phyloP scores from a whole-genome alignment of 1,140 invertebrate species.

The Psilanteris sp. region DNA sequence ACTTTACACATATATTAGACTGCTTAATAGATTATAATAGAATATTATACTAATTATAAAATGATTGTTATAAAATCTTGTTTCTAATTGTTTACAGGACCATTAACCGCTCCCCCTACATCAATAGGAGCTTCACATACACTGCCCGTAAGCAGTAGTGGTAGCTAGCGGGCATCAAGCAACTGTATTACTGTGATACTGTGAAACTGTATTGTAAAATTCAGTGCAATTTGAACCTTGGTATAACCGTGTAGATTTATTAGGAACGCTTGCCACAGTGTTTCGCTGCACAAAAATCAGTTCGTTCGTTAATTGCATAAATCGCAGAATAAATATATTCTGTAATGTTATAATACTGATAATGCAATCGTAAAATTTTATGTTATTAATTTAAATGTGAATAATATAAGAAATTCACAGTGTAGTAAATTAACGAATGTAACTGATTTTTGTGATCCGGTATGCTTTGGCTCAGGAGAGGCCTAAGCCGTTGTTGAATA shows the following conservation, averaged over 20 bases:
- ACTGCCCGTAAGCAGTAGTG: constrained; percentile 79
- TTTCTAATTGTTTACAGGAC: constrained; percentile 65
- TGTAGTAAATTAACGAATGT: constrained; percentile 5
- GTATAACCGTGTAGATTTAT: constrained; percentile 67
- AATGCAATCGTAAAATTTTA: too few species aligned
- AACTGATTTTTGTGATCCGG: constrained; percentile 72
- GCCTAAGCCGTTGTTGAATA: constrained; percentile 78
- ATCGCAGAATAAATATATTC: too few species aligned
- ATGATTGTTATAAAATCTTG: not conserved
- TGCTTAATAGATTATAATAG: too few species aligned
- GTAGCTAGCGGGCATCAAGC: constrained; percentile 78
- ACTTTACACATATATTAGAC: too few species aligned
- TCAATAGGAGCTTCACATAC: constrained; percentile 76
- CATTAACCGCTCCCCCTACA: constrained; percentile 76
- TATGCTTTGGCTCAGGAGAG: constrained; percentile 68
- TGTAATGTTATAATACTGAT: too few species aligned
- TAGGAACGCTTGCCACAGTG: constrained; percentile 62
- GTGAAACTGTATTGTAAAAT: constrained; percentile 72
- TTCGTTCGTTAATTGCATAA: constrained; percentile 57
- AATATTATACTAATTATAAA: too few species aligned
- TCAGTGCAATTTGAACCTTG: constrained; percentile 76
- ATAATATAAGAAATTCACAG: too few species aligned
- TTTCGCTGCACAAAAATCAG: constrained; percentile 71
- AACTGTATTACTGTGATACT: constrained; percentile 80
- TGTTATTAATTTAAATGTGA: too few species aligned